phyloP scores from a whole-genome alignment of 2,797 vertebrate species.

The Euthynnus affinis region DNA sequence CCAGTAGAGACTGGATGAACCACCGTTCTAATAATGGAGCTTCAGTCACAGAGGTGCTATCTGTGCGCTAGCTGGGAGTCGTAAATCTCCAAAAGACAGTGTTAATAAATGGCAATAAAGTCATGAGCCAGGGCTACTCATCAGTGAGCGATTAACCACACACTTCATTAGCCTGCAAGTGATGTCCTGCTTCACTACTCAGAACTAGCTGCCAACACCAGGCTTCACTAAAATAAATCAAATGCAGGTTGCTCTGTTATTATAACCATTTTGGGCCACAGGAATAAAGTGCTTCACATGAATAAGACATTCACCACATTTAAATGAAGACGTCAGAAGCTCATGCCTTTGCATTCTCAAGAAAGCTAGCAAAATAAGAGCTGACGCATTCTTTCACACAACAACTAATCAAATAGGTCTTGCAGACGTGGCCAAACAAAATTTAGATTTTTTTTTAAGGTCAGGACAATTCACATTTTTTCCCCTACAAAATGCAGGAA shows the following conservation, averaged over 20 bases:
- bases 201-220: conserved; percentile 15
- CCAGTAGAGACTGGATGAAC: conserved; percentile 39
- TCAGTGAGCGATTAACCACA: conserved; percentile 60
- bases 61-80: conserved; percentile 31
- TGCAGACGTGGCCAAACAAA: neutral
- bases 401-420: neutral
- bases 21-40: conserved; percentile 57
- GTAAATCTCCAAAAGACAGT: conserved; percentile 51
- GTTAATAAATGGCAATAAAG: conserved; percentile 52
- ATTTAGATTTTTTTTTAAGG: neutral
- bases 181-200: conserved; percentile 30
- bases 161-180: conserved; percentile 54
- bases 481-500: neutral
- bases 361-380: neutral
- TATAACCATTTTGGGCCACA: conserved; percentile 21
- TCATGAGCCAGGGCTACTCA: conserved; percentile 25
- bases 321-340: neutral
- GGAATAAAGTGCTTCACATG: conserved; percentile 4
- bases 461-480: neutral
- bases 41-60: conserved; percentile 51
- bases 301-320: conserved; percentile 1
- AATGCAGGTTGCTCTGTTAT: conserved; percentile 5
- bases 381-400: neutral
- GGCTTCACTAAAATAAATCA: conserved; percentile 33
- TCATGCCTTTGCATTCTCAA: neutral